These are phyloP conservation scores for Melanogrammus aeglefinus DNA, from an alignment of 2,797 vertebrate species.

Conservation along the genomic window DNA sequence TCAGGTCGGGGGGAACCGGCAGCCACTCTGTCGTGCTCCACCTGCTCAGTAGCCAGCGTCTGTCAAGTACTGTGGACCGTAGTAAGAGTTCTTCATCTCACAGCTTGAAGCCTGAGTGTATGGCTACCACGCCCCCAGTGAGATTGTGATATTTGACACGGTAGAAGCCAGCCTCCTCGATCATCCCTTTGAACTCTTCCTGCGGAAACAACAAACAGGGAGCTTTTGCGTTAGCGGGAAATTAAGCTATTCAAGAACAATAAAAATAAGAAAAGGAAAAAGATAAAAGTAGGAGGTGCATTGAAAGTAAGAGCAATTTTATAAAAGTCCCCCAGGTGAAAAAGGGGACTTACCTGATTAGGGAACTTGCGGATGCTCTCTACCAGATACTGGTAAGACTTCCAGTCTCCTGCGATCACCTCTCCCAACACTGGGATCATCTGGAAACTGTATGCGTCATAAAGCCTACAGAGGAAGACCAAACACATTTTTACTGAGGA, in stretches of 20 bases:
- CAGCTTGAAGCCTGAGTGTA: slow-evolving; percentile 96
- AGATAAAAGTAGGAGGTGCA: not conserved
- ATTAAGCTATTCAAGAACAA: not conserved
- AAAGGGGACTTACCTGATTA: slow-evolving; percentile 76
- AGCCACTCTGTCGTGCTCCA: not conserved
- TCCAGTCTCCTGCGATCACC: slow-evolving; percentile 95
- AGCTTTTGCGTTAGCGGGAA: not conserved
- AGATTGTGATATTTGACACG: slow-evolving; percentile 83
- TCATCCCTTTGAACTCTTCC: slow-evolving; percentile 91
- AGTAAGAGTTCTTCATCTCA: slow-evolving; percentile 53
- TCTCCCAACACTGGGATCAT: slow-evolving; percentile 95
- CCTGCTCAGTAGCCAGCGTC: not conserved
- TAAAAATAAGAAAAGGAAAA: not conserved
- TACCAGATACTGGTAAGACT: slow-evolving; percentile 94
- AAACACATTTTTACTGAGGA: not conserved
- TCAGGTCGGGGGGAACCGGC: not conserved
- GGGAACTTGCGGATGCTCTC: slow-evolving; percentile 95
- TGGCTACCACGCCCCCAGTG: slow-evolving; percentile 85
- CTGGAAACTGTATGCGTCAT: slow-evolving; percentile 94
- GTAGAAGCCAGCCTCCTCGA: slow-evolving; percentile 89
- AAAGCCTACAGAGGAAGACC: slow-evolving; percentile 74
- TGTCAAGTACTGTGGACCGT: not conserved
- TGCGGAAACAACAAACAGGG: slow-evolving; percentile 59
- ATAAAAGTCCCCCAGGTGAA: not conserved
- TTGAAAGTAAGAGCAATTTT: not conserved